Percentiles rank a stretch among this genome's conserved stretches.
Conservation (phyloP, 2,113 vertebrate genomes). For the Chunga burmeisteri region DNA sequence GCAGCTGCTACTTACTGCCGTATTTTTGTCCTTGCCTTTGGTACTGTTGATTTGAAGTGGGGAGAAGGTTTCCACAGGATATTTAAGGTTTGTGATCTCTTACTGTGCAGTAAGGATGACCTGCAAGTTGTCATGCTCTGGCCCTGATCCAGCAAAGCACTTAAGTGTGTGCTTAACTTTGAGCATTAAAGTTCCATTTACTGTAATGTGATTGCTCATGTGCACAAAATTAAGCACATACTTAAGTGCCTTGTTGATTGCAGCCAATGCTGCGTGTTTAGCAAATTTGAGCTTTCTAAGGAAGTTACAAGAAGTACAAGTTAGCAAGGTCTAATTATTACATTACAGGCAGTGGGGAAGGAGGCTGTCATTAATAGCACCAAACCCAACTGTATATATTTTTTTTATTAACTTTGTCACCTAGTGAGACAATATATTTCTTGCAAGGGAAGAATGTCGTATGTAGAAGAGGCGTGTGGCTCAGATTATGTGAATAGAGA, state of each 20-base stretch:
- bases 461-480: background rate
- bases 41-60: background rate
- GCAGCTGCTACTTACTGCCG: background rate
- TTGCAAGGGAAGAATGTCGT: background rate
- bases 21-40: background rate
- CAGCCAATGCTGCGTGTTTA: background rate
- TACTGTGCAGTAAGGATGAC: background rate
- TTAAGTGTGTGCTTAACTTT: constrained; percentile 58
- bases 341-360: background rate
- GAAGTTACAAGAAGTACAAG: background rate
- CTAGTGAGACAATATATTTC: background rate
- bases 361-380: background rate
- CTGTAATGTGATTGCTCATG: constrained; percentile 16
- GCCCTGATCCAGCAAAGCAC: constrained; percentile 50
- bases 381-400: background rate
- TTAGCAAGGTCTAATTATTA: constrained; percentile 3
- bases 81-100: background rate
- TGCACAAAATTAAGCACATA: constrained; percentile 51
- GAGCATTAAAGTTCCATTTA: constrained; percentile 4
- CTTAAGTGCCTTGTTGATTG: constrained; percentile 47
- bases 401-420: background rate
- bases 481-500: background rate
- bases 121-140: background rate
- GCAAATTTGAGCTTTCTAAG: constrained; percentile 6
- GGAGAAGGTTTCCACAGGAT: background rate